Conservation (phyloP, 2,797 vertebrate genomes). For the Coregonus suidteri region DNA sequence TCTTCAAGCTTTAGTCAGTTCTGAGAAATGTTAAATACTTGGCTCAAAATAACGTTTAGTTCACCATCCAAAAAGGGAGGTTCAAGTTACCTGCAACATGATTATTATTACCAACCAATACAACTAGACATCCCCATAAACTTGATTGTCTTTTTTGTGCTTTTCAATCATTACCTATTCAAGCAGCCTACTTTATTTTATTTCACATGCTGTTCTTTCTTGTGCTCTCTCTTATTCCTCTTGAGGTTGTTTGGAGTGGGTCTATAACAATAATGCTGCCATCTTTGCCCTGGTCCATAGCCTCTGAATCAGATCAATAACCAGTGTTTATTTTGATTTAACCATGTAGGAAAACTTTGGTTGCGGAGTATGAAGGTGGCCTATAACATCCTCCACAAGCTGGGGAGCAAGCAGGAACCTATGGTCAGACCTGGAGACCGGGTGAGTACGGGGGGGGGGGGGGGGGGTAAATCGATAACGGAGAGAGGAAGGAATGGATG, state of each 20-base stretch:
- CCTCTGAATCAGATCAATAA: background rate
- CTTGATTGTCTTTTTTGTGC: background rate
- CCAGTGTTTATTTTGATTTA: background rate
- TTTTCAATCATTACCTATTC: background rate
- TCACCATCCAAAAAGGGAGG: too few relatives aligned
- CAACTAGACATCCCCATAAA: background rate
- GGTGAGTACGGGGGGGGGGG: conserved; percentile 72
- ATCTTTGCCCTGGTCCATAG: background rate
- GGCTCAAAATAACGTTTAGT: too few relatives aligned
- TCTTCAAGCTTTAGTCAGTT: background rate
- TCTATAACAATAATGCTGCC: background rate
- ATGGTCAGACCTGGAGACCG: conserved; percentile 97
- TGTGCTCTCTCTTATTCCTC: background rate
- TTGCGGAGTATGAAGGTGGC: conserved; percentile 98
- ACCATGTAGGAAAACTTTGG: conserved; percentile 92
- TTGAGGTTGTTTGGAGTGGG: background rate
- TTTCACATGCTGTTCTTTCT: background rate
- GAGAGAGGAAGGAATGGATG: too few relatives aligned
- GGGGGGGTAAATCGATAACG: background rate
- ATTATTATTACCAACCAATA: background rate
- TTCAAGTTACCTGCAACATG: too few relatives aligned
- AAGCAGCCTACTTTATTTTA: background rate
- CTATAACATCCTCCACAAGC: conserved; percentile 98
- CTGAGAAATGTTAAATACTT: background rate
- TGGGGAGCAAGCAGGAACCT: conserved; percentile 97